phyloP scores from a whole-genome alignment of 2,113 vertebrate genomes.

The Lophochroa leadbeateri region DNA sequence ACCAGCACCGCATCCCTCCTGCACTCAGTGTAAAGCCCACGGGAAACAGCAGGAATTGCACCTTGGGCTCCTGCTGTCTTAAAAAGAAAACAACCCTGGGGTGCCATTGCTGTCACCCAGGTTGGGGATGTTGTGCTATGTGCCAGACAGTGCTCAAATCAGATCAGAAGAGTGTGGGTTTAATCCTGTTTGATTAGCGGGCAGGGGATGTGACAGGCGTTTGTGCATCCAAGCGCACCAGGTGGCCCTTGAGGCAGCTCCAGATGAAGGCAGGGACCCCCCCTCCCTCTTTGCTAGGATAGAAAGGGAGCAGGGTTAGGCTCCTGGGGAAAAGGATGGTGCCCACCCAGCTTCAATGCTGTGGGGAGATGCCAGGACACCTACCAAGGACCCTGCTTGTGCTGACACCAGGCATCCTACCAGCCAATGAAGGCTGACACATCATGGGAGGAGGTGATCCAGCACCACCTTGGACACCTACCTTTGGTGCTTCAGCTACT shows the following conservation, averaged over 20 bases:
- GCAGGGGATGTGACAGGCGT: neutral
- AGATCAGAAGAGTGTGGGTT: neutral
- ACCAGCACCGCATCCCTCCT: neutral
- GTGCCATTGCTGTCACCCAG: neutral
- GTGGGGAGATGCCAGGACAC: neutral
- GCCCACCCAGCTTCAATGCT: neutral
- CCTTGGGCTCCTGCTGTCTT: neutral
- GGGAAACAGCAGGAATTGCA: neutral
- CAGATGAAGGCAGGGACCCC: neutral
- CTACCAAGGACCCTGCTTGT: neutral
- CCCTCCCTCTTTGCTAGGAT: rapidly evolving
- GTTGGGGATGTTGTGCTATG: neutral
- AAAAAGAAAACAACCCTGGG: rapidly evolving
- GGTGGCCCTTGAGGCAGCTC: neutral
- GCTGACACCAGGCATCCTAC: neutral
- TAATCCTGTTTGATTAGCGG: neutral
- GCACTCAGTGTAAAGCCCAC: rapidly evolving
- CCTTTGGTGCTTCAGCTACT: neutral
- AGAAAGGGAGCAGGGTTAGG: neutral
- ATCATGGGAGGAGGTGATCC: neutral
- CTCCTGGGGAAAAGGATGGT: neutral
- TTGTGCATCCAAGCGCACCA: rapidly evolving
- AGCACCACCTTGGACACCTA: too few relatives aligned
- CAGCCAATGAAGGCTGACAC: rapidly evolving
- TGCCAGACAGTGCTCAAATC: neutral